Evolutionary conservation across 2,797 vertebrate genomes (phyloP).

Genomic region (Basileuterus tristriatus): DNA sequence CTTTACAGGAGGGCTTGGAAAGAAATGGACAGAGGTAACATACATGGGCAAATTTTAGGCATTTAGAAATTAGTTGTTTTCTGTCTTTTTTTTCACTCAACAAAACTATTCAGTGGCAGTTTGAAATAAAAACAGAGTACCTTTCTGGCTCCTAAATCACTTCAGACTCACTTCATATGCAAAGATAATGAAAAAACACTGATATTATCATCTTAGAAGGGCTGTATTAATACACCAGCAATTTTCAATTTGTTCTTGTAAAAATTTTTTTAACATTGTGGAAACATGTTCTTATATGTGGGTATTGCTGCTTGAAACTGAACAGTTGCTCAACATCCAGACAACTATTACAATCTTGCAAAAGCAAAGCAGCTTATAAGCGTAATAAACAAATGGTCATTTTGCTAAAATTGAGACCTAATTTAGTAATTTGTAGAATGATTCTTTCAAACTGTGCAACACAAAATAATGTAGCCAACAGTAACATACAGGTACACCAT

Average conservation of each 20-base stretch:
- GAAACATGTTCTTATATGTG: conserved; percentile 67
- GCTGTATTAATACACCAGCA: neutral
- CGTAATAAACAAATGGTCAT: conserved; percentile 61
- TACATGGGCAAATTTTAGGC: neutral
- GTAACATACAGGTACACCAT: conserved; percentile 95
- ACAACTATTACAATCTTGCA: conserved; percentile 63
- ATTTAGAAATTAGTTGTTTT: neutral
- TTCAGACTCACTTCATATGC: neutral
- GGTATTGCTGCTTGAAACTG: conserved; percentile 20
- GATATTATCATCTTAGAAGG: neutral
- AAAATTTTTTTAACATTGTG: neutral
- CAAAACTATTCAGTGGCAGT: neutral
- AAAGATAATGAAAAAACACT: neutral
- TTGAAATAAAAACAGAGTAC: neutral
- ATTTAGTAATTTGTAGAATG: conserved; percentile 69
- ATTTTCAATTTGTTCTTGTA: neutral
- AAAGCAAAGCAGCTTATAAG: conserved; percentile 64
- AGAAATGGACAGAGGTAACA: neutral
- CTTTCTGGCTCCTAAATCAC: neutral
- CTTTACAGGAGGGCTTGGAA: neutral
- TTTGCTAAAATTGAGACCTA: conserved; percentile 69
- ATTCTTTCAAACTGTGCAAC: conserved; percentile 76
- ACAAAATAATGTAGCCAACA: conserved; percentile 81
- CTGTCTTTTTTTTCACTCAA: neutral
- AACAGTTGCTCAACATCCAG: conserved; percentile 52